Evolutionary conservation across 2,888 invertebrate species (phyloP).

Genomic region (Volucella inanis): DNA sequence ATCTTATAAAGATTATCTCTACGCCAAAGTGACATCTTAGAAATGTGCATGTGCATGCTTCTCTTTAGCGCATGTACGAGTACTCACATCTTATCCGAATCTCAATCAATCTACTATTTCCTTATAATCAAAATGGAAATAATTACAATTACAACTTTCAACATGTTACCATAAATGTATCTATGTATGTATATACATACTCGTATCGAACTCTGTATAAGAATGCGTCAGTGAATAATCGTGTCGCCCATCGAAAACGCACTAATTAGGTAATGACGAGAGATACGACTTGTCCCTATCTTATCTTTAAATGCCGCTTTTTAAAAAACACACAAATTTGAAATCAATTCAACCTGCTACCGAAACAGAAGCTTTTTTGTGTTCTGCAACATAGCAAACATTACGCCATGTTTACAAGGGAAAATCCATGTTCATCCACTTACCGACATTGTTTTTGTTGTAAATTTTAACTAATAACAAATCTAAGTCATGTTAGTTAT

Average conservation of each 20-base stretch:
- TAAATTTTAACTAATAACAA: slow-evolving; percentile 68
- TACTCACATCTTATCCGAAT: slow-evolving; percentile 65
- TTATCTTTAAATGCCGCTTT: slow-evolving; percentile 14
- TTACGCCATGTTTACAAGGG: slow-evolving; percentile 57
- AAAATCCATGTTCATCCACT: slow-evolving; percentile 43
- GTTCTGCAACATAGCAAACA: slow-evolving; percentile 22
- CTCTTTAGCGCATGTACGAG: slow-evolving; percentile 59
- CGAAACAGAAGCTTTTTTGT: slow-evolving; percentile 49
- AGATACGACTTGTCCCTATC: slow-evolving; percentile 40
- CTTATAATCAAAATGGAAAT: slow-evolving; percentile 66
- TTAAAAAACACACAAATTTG: not conserved
- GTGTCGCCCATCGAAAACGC: slow-evolving; percentile 34
- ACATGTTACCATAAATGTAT: slow-evolving; percentile 61
- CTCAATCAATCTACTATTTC: slow-evolving; percentile 70
- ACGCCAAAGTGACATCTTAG: slow-evolving; percentile 70
- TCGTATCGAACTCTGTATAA: too few species aligned
- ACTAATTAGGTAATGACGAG: slow-evolving; percentile 54
- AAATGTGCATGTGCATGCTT: slow-evolving; percentile 65
- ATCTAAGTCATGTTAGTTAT: slow-evolving; percentile 57
- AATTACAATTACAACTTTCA: slow-evolving; percentile 54
- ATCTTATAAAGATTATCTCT: slow-evolving; percentile 63
- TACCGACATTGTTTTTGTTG: slow-evolving; percentile 48
- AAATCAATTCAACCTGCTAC: slow-evolving; percentile 47
- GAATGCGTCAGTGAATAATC: slow-evolving; percentile 17
- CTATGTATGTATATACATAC: too few species aligned